Evolutionary conservation across 2,888 invertebrate species (phyloP).

Genomic region (Volucella zonaria): DNA sequence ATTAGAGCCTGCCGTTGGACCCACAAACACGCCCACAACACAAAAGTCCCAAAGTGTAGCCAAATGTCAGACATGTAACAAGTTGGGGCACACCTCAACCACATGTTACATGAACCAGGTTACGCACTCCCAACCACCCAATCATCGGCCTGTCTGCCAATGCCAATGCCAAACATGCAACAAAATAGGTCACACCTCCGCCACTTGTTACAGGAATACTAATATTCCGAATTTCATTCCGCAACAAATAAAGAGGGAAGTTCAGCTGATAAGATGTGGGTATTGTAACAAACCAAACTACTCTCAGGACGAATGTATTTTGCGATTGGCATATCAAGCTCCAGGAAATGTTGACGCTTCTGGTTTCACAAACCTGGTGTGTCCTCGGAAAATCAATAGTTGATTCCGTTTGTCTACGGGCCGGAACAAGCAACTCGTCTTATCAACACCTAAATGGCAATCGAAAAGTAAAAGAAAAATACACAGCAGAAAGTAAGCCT

Average conservation of each 20-base stretch:
- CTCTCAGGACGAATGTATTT: background rate
- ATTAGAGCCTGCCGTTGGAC: background rate
- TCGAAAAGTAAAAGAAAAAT: too few relatives aligned
- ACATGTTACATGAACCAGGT: background rate
- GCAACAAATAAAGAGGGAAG: background rate
- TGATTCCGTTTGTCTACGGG: too few relatives aligned
- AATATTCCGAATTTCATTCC: slow-evolving; percentile 12
- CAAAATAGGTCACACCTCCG: too few relatives aligned
- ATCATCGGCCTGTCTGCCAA: too few relatives aligned
- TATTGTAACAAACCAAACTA: background rate
- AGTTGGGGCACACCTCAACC: background rate
- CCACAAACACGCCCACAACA: background rate
- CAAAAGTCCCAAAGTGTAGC: background rate
- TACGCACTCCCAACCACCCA: background rate
- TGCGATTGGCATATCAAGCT: background rate
- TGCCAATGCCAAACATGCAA: too few relatives aligned
- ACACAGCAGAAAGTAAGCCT: too few relatives aligned
- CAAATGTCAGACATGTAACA: background rate
- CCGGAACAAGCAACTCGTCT: too few relatives aligned
- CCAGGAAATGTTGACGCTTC: background rate
- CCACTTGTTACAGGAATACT: too few relatives aligned
- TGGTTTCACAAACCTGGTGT: too few relatives aligned
- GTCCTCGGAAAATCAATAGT: too few relatives aligned
- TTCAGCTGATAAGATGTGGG: background rate
- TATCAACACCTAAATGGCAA: too few relatives aligned